phyloP scores from a whole-genome alignment of 2,888 invertebrate genomes.

The Cataglyphis livida region DNA sequence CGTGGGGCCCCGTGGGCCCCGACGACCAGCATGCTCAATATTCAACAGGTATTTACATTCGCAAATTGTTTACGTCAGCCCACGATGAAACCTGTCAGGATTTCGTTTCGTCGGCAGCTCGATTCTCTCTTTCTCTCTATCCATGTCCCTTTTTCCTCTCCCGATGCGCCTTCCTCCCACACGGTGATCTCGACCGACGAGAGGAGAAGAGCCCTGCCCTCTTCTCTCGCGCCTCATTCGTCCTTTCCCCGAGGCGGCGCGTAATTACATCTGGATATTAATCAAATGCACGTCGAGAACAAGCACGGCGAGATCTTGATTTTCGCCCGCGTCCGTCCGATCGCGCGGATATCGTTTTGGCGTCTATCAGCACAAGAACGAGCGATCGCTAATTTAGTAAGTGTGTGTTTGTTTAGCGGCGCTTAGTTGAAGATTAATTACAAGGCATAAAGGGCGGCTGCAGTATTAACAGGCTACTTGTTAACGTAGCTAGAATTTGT shows the following conservation, averaged over 20 bases:
- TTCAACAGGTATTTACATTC: slow-evolving; percentile 85
- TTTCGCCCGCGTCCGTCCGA: slow-evolving; percentile 60
- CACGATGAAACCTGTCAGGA: slow-evolving; percentile 84
- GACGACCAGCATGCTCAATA: slow-evolving; percentile 78
- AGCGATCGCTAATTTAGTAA: slow-evolving; percentile 12
- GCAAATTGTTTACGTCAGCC: slow-evolving; percentile 85
- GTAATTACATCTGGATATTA: slow-evolving; percentile 74
- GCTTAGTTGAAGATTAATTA: slow-evolving; percentile 2
- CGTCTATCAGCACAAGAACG: background rate
- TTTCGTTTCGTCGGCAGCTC: slow-evolving; percentile 78
- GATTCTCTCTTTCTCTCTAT: slow-evolving; percentile 47
- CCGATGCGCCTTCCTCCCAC: slow-evolving; percentile 33
- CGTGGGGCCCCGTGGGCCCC: slow-evolving; percentile 73
- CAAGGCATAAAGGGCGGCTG: background rate
- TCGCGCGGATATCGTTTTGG: slow-evolving; percentile 50
- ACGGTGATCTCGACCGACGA: slow-evolving; percentile 13
- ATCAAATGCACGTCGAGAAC: slow-evolving; percentile 67
- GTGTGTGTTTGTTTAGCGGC: background rate
- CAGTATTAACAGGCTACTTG: background rate
- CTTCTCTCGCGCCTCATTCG: slow-evolving; percentile 47
- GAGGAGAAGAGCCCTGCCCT: slow-evolving; percentile 45
- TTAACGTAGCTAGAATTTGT: background rate
- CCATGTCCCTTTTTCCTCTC: background rate
- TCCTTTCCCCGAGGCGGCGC: slow-evolving; percentile 57
- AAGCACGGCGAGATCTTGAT: slow-evolving; percentile 71